Conservation (phyloP, 2,113 vertebrate genomes). For the Azemiops feae region DNA sequence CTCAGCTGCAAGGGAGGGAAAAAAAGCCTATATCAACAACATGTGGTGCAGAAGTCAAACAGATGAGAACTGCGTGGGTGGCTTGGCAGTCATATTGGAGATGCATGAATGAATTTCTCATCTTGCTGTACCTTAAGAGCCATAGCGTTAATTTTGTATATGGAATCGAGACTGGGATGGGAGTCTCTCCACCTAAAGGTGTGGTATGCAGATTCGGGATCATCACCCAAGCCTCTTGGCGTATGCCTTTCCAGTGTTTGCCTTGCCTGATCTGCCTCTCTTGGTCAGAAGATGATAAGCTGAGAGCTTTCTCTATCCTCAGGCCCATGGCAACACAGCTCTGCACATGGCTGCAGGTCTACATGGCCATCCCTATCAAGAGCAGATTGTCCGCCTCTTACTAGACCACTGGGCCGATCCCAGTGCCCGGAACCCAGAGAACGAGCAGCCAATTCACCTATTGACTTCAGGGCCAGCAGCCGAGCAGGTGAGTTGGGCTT, state of each 20-base stretch:
- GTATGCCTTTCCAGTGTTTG: background rate
- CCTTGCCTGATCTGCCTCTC: background rate
- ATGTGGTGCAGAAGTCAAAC: background rate
- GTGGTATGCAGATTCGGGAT: background rate
- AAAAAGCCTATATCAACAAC: background rate
- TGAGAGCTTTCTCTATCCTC: background rate
- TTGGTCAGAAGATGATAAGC: background rate
- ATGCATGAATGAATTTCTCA: background rate
- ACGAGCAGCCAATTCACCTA: constrained; percentile 85
- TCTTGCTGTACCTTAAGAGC: background rate
- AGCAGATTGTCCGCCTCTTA: constrained; percentile 78
- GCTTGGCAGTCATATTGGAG: background rate
- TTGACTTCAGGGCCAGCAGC: constrained; percentile 77
- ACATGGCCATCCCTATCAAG: constrained; percentile 75
- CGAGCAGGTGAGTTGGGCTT: constrained; percentile 73
- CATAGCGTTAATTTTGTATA: background rate
- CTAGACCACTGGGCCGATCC: constrained; percentile 82
- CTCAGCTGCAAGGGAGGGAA: background rate
- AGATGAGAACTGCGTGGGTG: background rate
- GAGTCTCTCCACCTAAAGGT: background rate
- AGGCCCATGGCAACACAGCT: constrained; percentile 91
- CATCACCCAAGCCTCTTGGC: background rate
- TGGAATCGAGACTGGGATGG: background rate
- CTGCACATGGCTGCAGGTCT: constrained; percentile 91
- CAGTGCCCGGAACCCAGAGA: constrained; percentile 87